Percentiles rank a stretch among this genome's conserved stretches.
phyloP scores from a whole-genome alignment of 2,888 invertebrate species.

The Acanthosepion pharaonis region DNA sequence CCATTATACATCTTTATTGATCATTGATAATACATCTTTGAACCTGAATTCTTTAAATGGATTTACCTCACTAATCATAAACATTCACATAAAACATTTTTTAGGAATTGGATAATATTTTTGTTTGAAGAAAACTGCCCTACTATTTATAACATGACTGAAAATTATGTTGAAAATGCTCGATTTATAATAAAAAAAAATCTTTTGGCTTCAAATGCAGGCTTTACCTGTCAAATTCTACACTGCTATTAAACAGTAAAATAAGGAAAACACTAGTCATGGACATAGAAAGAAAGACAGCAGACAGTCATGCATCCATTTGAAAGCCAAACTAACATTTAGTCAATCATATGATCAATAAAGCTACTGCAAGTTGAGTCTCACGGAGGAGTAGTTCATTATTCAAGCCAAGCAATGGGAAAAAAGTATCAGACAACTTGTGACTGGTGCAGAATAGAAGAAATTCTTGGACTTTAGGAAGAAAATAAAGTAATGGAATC shows the following conservation, averaged over 20 bases:
- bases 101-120: not conserved
- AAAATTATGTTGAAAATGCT: not conserved
- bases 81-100: not conserved
- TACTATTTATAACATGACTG: not conserved
- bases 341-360: slow-evolving; percentile 33
- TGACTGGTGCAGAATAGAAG: slow-evolving; percentile 33
- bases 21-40: not conserved
- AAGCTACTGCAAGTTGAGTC: slow-evolving; percentile 11
- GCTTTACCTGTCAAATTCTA: not conserved
- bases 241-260: not conserved
- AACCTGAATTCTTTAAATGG: not conserved
- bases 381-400: slow-evolving; percentile 17
- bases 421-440: slow-evolving; percentile 14
- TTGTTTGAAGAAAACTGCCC: not conserved
- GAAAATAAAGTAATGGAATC: not conserved
- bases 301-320: not conserved
- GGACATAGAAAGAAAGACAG: not conserved
- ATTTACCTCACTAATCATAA: not conserved
- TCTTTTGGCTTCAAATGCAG: not conserved
- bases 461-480: not conserved
- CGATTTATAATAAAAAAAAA: not conserved
- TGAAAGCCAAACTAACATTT: slow-evolving; percentile 33
- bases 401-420: slow-evolving; percentile 22
- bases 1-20: not conserved
- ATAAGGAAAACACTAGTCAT: not conserved